A percentile compares a stretch with the other conserved stretches of the same genome.
Evolutionary conservation across 1,140 invertebrate genomes (phyloP).

Genomic region (Ditylenchus dipsaci): DNA sequence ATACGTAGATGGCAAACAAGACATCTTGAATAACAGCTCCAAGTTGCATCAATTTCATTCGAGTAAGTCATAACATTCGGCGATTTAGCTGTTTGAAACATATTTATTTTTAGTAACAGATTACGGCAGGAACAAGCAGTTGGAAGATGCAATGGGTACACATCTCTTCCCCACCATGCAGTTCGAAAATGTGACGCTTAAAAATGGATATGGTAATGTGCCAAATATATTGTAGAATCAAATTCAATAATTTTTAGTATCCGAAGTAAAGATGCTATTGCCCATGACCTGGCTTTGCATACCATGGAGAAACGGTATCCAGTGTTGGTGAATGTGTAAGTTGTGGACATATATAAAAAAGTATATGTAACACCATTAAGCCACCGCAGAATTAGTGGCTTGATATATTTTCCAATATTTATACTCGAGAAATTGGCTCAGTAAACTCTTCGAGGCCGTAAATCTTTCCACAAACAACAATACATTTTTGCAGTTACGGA

Average conservation of each 20-base stretch:
- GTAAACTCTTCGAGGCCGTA: too few relatives aligned
- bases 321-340: constrained; percentile 40
- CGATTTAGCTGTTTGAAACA: too few relatives aligned
- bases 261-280: constrained; percentile 38
- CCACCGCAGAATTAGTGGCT: neutral
- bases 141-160: constrained; percentile 31
- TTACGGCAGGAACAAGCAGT: constrained; percentile 36
- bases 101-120: constrained; percentile 20
- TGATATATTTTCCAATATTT: neutral
- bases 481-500: constrained; percentile 35
- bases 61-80: too few relatives aligned
- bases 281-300: constrained; percentile 32
- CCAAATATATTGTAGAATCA: constrained; percentile 1
- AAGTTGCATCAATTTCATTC: neutral
- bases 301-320: constrained; percentile 38
- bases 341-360: too few relatives aligned
- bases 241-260: constrained; percentile 13
- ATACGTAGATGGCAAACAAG: constrained; percentile 14
- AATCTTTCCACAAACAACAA: too few relatives aligned
- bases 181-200: constrained; percentile 45
- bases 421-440: too few relatives aligned
- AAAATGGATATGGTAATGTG: constrained; percentile 38
- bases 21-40: neutral
- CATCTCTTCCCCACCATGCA: constrained; percentile 36
- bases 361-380: too few relatives aligned